phyloP scores from a whole-genome alignment of 2,888 invertebrate species.

The Hirtodrosophila alboralis region DNA sequence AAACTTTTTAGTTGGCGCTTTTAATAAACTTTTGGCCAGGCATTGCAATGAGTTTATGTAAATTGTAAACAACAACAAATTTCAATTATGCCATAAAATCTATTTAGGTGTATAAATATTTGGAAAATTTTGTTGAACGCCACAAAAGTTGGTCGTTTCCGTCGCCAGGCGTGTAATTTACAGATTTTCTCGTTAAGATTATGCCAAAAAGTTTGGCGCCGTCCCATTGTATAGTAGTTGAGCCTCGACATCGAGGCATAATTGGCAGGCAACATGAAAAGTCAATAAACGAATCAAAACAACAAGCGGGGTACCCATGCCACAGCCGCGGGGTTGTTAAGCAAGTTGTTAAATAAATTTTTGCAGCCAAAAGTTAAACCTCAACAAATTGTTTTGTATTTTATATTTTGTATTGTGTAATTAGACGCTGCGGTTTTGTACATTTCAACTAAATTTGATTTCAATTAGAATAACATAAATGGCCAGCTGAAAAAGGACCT shows the following conservation, averaged over 20 bases:
- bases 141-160: conserved; percentile 48
- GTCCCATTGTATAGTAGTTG: conserved; percentile 69
- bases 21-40: conserved; percentile 70
- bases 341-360: conserved; percentile 55
- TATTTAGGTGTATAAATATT: conserved; percentile 78
- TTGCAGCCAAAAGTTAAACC: conserved; percentile 41
- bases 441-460: conserved; percentile 60
- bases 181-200: conserved; percentile 78
- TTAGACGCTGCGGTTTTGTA: conserved; percentile 56
- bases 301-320: conserved; percentile 24
- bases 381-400: conserved; percentile 51
- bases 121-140: conserved; percentile 60
- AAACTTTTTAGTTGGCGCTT: conserved; percentile 58
- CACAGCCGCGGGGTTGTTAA: conserved; percentile 3
- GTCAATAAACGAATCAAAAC: conserved; percentile 67
- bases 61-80: conserved; percentile 72
- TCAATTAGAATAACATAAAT: conserved; percentile 60
- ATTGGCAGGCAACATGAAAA: conserved; percentile 73
- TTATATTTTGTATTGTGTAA: conserved; percentile 40
- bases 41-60: conserved; percentile 70
- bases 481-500: too few relatives aligned
- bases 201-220: conserved; percentile 61
- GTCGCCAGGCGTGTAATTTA: conserved; percentile 65
- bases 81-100: conserved; percentile 78
- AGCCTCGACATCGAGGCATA: conserved; percentile 54